Conservation (phyloP, 2,797 vertebrate genomes). For the Hybognathus amarus region DNA sequence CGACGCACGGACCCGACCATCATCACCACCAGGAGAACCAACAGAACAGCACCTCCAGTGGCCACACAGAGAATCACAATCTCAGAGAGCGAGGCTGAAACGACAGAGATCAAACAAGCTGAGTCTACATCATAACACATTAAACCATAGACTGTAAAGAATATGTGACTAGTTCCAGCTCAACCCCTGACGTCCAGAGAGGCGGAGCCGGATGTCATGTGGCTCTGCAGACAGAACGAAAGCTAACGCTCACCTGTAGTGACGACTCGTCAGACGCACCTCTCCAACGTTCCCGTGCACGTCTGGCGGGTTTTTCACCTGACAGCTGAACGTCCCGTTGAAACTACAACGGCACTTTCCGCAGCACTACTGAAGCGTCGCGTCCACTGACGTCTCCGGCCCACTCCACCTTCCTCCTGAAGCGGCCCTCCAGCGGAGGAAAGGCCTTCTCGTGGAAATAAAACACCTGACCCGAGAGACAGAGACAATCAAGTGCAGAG, state of each 20-base stretch:
- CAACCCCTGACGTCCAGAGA: too few species aligned
- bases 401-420: slow-evolving; percentile 82
- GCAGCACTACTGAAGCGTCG: slow-evolving; percentile 86
- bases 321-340: slow-evolving; percentile 91
- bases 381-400: slow-evolving; percentile 82
- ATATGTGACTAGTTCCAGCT: too few species aligned
- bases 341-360: slow-evolving; percentile 84
- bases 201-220: background rate
- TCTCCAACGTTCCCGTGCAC: slow-evolving; percentile 84
- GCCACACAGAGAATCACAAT: slow-evolving; percentile 82
- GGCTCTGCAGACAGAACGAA: background rate
- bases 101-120: slow-evolving; percentile 3
- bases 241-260: slow-evolving; percentile 70
- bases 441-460: slow-evolving; percentile 82
- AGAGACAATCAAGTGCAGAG: background rate
- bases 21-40: slow-evolving; percentile 81
- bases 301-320: slow-evolving; percentile 89
- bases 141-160: too few species aligned
- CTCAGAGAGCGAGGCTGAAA: slow-evolving; percentile 82
- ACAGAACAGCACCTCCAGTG: slow-evolving; percentile 80
- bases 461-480: slow-evolving; percentile 79
- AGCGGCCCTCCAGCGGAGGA: slow-evolving; percentile 74
- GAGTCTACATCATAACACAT: too few species aligned
- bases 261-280: slow-evolving; percentile 84
- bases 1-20: slow-evolving; percentile 75